Conservation (phyloP, 1,140 invertebrate species). For the Battus philenor region DNA sequence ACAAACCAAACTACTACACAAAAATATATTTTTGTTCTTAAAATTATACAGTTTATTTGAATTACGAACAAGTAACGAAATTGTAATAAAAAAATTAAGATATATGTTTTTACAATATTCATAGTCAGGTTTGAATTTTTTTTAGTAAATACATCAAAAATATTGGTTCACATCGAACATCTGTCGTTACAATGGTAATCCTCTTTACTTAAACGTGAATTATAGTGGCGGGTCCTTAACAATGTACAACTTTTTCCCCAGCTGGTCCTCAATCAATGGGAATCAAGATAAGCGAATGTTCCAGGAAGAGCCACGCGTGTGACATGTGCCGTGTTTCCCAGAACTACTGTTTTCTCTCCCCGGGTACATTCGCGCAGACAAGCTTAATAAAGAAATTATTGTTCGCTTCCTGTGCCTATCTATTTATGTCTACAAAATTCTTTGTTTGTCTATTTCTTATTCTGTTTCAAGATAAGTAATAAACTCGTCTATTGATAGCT, state of each 20-base stretch:
- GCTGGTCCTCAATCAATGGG: conserved; percentile 24
- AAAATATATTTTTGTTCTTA: too few relatives aligned
- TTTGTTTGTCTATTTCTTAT: too few relatives aligned
- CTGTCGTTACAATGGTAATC: not conserved
- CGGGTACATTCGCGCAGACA: conserved; percentile 20
- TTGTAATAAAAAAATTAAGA: too few relatives aligned
- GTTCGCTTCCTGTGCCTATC: not conserved
- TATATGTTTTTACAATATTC: too few relatives aligned
- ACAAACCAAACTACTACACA: too few relatives aligned
- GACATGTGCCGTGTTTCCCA: conserved; percentile 43
- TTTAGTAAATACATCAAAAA: too few relatives aligned
- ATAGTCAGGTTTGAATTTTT: too few relatives aligned
- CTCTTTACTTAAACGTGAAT: not conserved
- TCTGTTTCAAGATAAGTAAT: too few relatives aligned
- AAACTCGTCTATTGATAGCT: too few relatives aligned
- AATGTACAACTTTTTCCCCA: conserved; percentile 36
- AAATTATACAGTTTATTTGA: too few relatives aligned
- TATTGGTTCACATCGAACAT: too few relatives aligned
- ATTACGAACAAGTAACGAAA: too few relatives aligned
- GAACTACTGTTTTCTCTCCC: conserved; percentile 29
- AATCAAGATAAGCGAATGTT: conserved; percentile 38
- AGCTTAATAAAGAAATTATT: conserved; percentile 7
- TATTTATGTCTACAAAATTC: conserved; percentile 2
- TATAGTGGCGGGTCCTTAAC: conserved; percentile 14
- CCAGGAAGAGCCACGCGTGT: conserved; percentile 45